A percentile compares a stretch with the other conserved stretches of the same genome.
phyloP scores from a whole-genome alignment of 1,140 invertebrate species.

The Drosophila chauvacae region DNA sequence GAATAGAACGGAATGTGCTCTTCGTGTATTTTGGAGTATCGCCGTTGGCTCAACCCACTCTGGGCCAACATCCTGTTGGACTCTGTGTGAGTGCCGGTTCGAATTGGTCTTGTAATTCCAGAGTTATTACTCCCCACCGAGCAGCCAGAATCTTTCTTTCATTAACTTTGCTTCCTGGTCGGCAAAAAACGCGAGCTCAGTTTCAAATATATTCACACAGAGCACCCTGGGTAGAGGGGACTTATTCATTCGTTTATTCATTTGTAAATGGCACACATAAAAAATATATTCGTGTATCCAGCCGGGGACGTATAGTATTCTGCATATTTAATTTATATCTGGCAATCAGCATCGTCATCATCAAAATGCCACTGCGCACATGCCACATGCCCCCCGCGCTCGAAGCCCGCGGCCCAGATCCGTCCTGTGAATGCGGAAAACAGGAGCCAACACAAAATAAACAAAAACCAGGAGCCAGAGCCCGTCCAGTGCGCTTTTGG shows the following conservation, averaged over 20 bases:
- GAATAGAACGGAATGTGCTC: slow-evolving; percentile 46
- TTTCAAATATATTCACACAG: slow-evolving; percentile 34
- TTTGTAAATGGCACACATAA: slow-evolving; percentile 74
- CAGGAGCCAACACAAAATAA: slow-evolving; percentile 58
- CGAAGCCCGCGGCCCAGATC: slow-evolving; percentile 11
- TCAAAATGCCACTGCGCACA: slow-evolving; percentile 58
- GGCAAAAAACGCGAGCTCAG: slow-evolving; percentile 14
- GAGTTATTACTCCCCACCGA: slow-evolving; percentile 15
- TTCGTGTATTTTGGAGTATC: slow-evolving; percentile 5
- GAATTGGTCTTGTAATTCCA: slow-evolving; percentile 18
- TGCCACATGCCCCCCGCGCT: slow-evolving; percentile 9
- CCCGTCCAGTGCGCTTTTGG: slow-evolving; percentile 39
- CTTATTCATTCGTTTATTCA: slow-evolving; percentile 73
- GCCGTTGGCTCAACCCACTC: neutral
- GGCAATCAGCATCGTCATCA: slow-evolving; percentile 64
- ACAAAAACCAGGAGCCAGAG: slow-evolving; percentile 22
- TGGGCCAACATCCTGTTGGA: slow-evolving; percentile 34
- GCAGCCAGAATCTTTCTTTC: slow-evolving; percentile 33
- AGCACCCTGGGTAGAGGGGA: neutral
- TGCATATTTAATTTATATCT: slow-evolving; percentile 79
- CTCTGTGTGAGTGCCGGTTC: neutral
- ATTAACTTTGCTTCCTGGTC: slow-evolving; percentile 45
- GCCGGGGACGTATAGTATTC: slow-evolving; percentile 44
- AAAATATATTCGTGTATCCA: slow-evolving; percentile 56
- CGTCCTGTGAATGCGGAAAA: slow-evolving; percentile 35